phyloP scores from a whole-genome alignment of 2,797 vertebrate genomes.

The Phoeniculus purpureus region DNA sequence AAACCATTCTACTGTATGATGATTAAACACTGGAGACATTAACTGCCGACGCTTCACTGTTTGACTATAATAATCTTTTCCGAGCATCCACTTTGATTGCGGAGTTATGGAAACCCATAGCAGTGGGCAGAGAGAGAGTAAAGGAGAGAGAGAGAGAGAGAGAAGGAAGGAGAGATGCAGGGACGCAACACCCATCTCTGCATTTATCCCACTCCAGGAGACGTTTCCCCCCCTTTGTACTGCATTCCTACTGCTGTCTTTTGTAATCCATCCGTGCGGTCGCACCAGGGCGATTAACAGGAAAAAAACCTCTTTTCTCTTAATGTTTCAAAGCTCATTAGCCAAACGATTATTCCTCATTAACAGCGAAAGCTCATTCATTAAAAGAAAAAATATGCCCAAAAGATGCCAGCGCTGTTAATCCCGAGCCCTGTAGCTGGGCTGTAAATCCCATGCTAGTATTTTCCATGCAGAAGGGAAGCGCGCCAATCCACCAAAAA shows the following conservation, averaged over 20 bases:
- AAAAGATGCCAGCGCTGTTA: slow-evolving; percentile 89
- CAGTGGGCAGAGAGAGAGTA: slow-evolving; percentile 76
- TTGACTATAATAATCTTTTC: slow-evolving; percentile 80
- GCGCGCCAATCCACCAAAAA: slow-evolving; percentile 70
- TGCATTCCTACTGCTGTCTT: slow-evolving; percentile 81
- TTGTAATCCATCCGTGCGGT: slow-evolving; percentile 99
- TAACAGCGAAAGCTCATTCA: slow-evolving; percentile 83
- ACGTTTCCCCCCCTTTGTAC: slow-evolving; percentile 73
- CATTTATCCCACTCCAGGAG: slow-evolving; percentile 78
- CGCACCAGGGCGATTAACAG: slow-evolving; percentile 90
- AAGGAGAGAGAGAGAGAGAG: slow-evolving; percentile 1
- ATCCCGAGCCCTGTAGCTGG: slow-evolving; percentile 78
- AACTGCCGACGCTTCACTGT: slow-evolving; percentile 82
- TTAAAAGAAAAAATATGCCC: slow-evolving; percentile 86
- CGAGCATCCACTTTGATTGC: slow-evolving; percentile 81
- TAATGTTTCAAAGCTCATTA: slow-evolving; percentile 98
- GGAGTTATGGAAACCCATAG: slow-evolving; percentile 80
- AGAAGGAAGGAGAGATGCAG: slow-evolving; percentile 67
- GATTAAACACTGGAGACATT: slow-evolving; percentile 99
- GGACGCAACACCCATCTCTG: slow-evolving; percentile 79
- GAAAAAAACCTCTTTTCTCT: slow-evolving; percentile 82
- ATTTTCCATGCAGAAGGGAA: slow-evolving; percentile 78
- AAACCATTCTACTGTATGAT: slow-evolving; percentile 98
- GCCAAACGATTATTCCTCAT: slow-evolving; percentile 91
- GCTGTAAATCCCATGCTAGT: slow-evolving; percentile 82